phyloP scores from a whole-genome alignment of 2,797 vertebrate species.

The Pseudochromis fuscus region DNA sequence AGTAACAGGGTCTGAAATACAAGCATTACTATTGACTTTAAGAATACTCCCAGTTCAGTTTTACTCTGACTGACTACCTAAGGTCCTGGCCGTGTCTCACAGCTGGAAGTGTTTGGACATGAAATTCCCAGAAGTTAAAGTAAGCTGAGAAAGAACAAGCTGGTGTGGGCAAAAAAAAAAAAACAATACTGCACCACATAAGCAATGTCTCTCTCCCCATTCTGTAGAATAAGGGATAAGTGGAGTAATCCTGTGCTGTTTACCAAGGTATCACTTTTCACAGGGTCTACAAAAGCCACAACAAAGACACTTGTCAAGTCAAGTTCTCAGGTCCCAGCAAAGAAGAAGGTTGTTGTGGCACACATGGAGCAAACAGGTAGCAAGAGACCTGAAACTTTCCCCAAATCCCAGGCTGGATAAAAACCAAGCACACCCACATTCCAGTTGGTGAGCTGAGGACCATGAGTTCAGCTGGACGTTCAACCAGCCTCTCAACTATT shows the following conservation, averaged over 20 bases:
- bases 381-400: conserved; percentile 20
- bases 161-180: conserved; percentile 9
- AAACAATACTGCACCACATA: background rate
- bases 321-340: conserved; percentile 30
- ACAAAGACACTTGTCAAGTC: conserved; percentile 46
- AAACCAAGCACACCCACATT: conserved; percentile 40
- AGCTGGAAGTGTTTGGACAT: conserved; percentile 43
- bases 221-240: conserved; percentile 28
- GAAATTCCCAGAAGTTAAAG: conserved; percentile 40
- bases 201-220: background rate
- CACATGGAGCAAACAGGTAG: conserved; percentile 22
- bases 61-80: conserved; percentile 5
- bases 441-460: conserved; percentile 18
- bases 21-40: background rate
- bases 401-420: conserved; percentile 37
- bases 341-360: background rate
- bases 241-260: conserved; percentile 14
- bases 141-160: conserved; percentile 38
- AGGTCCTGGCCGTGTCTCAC: conserved; percentile 16
- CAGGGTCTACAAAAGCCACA: conserved; percentile 50
- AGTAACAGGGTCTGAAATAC: no score
- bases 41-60: background rate
- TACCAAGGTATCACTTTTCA: conserved; percentile 59
- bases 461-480: conserved; percentile 40
- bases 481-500: conserved; percentile 13